Evolutionary conservation across 2,797 vertebrate species (phyloP), one percentile per base, ranked within the genome.

Genomic region (Mergus octosetaceus): DNA sequence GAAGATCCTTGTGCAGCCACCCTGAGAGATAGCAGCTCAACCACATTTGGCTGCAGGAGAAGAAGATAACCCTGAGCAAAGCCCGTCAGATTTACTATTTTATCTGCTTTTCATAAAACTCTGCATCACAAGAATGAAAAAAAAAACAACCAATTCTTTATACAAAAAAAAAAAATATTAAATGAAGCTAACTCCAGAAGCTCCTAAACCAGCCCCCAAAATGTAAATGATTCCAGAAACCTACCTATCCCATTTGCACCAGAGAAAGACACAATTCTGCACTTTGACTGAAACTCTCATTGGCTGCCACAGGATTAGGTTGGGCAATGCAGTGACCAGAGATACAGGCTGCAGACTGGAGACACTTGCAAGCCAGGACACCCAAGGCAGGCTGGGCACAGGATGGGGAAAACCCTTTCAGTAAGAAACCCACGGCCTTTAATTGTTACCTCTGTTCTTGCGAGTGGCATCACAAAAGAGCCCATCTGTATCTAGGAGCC

Each of bases 141-240:
- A 19, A 32, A 7, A 1, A 3, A 19, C 25, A 25, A 51, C 22
- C 22, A 16, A 47, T 47, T 32, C 64, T 66, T 60, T 11, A 53
- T 57, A 28, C 6, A 43, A 32, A 6, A 1, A 2, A 19, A 17
- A 43, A 25, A 53, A 16, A 14, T 13, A 51, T 51, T 39, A 10
- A 87, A 91, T 43, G n/a, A 81, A 79, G n/a, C 43, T 70, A 66
- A 62, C 11, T 62, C 41, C 41, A 65, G 75, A 80, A 71, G 25
- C 36, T 87, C 22, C 13, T 12, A 71, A 27, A 65, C 41, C 7
- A 85, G 45, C n/a, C 61, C 54, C 43, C 76, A 51, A 85, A 74
- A 22, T 34, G 53, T 41, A 70, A 73, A 13, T 7, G 8, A 24
- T 8, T 41, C 20, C 69, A 45, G 16, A 79, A 85, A 65, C 20